These are phyloP conservation scores for Nesoenas mayeri DNA, from an alignment of 2,113 vertebrate species.

Conservation along the genomic window DNA sequence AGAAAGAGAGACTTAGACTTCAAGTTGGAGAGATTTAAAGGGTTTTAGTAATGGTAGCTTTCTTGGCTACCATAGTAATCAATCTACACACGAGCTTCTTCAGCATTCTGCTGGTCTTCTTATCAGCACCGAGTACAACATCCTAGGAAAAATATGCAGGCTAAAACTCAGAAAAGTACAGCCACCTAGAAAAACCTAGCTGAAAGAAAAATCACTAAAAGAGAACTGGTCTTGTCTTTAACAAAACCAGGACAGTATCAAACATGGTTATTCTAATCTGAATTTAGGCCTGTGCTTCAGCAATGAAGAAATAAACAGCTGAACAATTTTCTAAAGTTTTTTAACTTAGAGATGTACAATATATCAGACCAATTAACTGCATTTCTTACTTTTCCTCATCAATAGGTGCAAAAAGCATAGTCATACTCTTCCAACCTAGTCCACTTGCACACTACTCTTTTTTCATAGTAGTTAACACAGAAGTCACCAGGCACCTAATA, in stretches of 20 bases:
- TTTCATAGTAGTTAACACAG: not conserved
- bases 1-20: too few species aligned
- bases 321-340: not conserved
- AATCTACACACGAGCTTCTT: too few species aligned
- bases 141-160: too few species aligned
- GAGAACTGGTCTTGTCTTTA: too few species aligned
- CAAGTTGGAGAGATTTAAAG: too few species aligned
- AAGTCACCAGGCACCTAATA: not conserved
- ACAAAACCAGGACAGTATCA: not conserved
- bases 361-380: not conserved
- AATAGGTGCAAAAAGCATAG: not conserved
- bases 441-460: not conserved
- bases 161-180: too few species aligned
- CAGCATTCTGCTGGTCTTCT: too few species aligned
- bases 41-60: too few species aligned
- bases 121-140: too few species aligned
- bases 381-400: not conserved
- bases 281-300: not conserved
- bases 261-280: not conserved
- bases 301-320: not conserved
- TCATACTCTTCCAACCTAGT: not conserved
- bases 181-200: too few species aligned
- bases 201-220: too few species aligned
- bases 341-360: not conserved
- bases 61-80: too few species aligned